phyloP scores from a whole-genome alignment of 2,888 invertebrate genomes.

The Eremobia ochroleuca region DNA sequence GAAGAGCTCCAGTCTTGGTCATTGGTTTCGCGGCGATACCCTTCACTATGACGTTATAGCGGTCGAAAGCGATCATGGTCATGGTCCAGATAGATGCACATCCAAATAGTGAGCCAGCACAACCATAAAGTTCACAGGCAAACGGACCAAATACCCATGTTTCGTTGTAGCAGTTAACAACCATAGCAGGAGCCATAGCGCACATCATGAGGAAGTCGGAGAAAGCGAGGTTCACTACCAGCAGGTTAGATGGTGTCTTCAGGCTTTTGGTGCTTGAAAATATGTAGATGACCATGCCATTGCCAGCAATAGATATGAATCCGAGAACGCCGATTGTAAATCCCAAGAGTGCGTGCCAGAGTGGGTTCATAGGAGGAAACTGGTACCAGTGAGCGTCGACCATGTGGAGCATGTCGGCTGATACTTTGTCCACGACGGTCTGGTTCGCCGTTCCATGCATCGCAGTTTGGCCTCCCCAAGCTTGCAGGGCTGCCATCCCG shows the following conservation, averaged over 20 bases:
- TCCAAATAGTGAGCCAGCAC: constrained; percentile 97
- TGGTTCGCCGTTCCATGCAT: constrained; percentile 91
- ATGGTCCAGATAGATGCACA: constrained; percentile 98
- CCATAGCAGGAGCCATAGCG: constrained; percentile 95
- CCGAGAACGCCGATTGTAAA: constrained; percentile 95
- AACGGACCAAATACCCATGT: constrained; percentile 94
- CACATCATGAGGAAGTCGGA: constrained; percentile 98
- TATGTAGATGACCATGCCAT: constrained; percentile 94
- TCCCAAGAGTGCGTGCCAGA: constrained; percentile 96
- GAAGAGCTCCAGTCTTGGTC: constrained; percentile 94
- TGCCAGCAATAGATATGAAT: constrained; percentile 92
- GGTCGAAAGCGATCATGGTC: constrained; percentile 97
- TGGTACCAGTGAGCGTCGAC: constrained; percentile 96
- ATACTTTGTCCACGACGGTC: constrained; percentile 96
- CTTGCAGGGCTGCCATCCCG: constrained; percentile 86
- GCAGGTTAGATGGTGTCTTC: constrained; percentile 97
- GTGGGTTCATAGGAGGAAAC: constrained; percentile 96
- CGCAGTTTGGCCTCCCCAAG: constrained; percentile 86
- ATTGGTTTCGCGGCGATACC: constrained; percentile 96
- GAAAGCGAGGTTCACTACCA: constrained; percentile 97
- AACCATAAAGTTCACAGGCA: constrained; percentile 96
- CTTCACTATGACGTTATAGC: constrained; percentile 98
- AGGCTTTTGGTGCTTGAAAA: constrained; percentile 94
- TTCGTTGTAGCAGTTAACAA: constrained; percentile 95
- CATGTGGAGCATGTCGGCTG: constrained; percentile 94